These are phyloP conservation scores for Illadopsis cleaveri DNA, from an alignment of 2,113 vertebrate genomes.

Conservation along the genomic window DNA sequence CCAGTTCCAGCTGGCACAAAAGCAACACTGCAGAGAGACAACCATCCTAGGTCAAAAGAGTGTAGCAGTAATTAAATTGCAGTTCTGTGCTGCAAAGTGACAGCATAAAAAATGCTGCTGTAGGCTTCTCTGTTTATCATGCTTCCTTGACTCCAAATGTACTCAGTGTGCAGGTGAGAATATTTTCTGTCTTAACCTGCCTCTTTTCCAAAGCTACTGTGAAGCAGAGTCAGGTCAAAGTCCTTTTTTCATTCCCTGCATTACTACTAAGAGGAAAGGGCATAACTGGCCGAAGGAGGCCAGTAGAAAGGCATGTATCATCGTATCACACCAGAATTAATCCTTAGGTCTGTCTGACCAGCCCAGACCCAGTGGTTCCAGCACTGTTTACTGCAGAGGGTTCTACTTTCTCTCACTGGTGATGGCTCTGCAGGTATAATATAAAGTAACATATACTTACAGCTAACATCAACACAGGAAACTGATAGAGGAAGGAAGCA, in stretches of 20 bases:
- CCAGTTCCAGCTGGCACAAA: neutral
- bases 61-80: neutral
- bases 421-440: neutral
- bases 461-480: neutral
- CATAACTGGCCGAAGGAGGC: neutral
- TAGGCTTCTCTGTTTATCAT: neutral
- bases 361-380: rapidly evolving
- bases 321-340: neutral
- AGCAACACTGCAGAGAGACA: neutral
- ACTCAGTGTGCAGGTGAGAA: neutral
- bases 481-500: neutral
- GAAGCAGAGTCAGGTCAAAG: neutral
- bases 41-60: neutral
- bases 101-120: neutral
- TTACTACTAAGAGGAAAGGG: neutral
- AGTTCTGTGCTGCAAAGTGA: neutral
- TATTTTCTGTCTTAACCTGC: neutral
- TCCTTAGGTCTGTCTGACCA: neutral
- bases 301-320: neutral
- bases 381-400: neutral
- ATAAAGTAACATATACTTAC: neutral
- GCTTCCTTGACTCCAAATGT: neutral
- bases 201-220: neutral
- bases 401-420: neutral
- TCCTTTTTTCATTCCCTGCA: neutral